These are phyloP conservation scores for Capitella teleta DNA, from an alignment of 1,140 invertebrate genomes.

Conservation along the genomic window DNA sequence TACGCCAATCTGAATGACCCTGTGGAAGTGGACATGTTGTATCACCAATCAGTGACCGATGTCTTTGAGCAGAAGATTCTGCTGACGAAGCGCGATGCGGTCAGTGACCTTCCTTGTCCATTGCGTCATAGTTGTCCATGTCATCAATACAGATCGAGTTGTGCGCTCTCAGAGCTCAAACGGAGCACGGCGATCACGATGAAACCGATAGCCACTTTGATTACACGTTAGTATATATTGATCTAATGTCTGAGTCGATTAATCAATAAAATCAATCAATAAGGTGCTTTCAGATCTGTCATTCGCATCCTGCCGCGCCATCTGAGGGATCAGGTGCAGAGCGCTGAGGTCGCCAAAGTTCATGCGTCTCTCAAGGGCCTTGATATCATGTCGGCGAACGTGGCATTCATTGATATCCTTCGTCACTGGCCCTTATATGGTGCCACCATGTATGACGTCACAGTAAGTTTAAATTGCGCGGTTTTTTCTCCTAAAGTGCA, in stretches of 20 bases:
- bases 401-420: constrained; percentile 85
- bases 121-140: constrained; percentile 7
- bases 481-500: not conserved
- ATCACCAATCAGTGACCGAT: constrained; percentile 85
- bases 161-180: constrained; percentile 82
- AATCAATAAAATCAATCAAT: not conserved
- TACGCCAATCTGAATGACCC: constrained; percentile 73
- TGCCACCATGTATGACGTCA: constrained; percentile 88
- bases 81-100: constrained; percentile 81
- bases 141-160: constrained; percentile 64
- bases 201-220: constrained; percentile 24
- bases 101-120: constrained; percentile 45
- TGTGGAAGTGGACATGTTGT: constrained; percentile 90
- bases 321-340: constrained; percentile 22
- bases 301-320: constrained; percentile 35
- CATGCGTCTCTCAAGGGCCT: constrained; percentile 78
- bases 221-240: not conserved
- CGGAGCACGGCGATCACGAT: constrained; percentile 73
- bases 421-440: constrained; percentile 84
- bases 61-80: constrained; percentile 80
- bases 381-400: constrained; percentile 71
- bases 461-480: constrained; percentile 48
- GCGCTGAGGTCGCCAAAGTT: constrained; percentile 58
- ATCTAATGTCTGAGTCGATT: not conserved
- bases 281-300: constrained; percentile 23